Base-by-base conservation (phyloP, 1,140 invertebrate species). In the Magallana angulata region DNA sequence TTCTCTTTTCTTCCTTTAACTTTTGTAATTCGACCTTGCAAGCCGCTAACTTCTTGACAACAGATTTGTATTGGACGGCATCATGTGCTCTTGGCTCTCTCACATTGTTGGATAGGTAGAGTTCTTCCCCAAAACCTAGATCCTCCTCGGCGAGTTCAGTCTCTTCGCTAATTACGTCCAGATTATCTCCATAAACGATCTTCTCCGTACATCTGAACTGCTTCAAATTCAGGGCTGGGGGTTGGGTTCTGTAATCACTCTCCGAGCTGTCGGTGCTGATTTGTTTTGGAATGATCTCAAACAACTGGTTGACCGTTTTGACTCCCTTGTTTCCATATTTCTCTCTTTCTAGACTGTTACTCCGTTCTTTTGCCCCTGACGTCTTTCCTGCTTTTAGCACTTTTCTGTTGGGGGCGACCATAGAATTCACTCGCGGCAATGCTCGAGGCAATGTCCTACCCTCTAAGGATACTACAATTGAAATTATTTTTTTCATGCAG, bases 201-300 rank as follows among this genome's bases (percentile, higher is more conserved):
- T 62, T 88, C 24, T 88, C 87, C 56, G 87, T 88, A 36, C 87
- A 85, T 12, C n/a, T n/a, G 18, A 88, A 88, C 7, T 81, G 84
- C 12, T 80, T 58, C 7, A 85, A 9, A 36, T 88, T 85, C 8
- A 56, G 36, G 16, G 6, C 1, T 80, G 62, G 48, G 12, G 83
- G 58, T 58, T n/a, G 62, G 30, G 59, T 4, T 56, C 16, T 87
- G 60, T 85, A 85, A 24, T 88, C 71, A 18, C 48, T 85, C 8
- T 88, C 87, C 5, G 82, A 60, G 18, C 87, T 88, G 1, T 6
- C 86, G 36, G n/a, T 64, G 12, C 86, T 83, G 7, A 6, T 60
- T 8, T 64, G 24, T 14, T 83, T 36, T 58, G 62, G 62, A 57
- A 84, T 83, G 8, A 83, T 14, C 48, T 82, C 81, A 16, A 57